phyloP scores from a whole-genome alignment of 53 echinoderm and acorn worm genomes.

The Zoroaster sp. region DNA sequence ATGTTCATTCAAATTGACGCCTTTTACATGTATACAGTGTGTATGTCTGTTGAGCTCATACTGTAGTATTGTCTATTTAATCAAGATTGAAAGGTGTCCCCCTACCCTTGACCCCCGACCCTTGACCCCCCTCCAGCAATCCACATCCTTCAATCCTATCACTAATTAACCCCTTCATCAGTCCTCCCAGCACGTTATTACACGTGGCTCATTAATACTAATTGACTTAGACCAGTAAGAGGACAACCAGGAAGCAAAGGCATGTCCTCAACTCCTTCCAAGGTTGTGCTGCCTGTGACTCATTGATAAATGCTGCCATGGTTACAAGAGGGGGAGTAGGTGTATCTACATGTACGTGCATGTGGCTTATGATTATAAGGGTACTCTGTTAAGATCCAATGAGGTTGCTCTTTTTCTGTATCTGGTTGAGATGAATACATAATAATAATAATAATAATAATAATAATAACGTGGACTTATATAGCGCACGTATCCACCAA shows the following conservation, averaged over 20 bases:
- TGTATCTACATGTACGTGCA: neutral
- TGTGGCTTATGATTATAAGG: neutral
- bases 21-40: too few species aligned
- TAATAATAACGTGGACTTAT: too few species aligned
- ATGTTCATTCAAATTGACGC: neutral
- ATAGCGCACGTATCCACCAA: too few species aligned
- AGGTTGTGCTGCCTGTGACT: constrained; percentile 14
- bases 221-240: neutral
- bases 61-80: too few species aligned
- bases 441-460: too few species aligned
- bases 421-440: too few species aligned
- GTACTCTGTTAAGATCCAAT: too few species aligned
- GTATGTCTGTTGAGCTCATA: too few species aligned
- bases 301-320: constrained; percentile 3
- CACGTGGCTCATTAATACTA: neutral
- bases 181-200: neutral
- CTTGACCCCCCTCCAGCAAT: neutral
- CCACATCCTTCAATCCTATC: neutral
- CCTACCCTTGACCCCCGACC: neutral
- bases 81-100: neutral
- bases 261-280: neutral
- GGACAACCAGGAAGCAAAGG: neutral
- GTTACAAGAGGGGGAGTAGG: neutral
- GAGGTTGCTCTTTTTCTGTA: too few species aligned
- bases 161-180: neutral